phyloP scores from a whole-genome alignment of 2,113 vertebrate genomes.

The Tetraodon nigroviridis region DNA sequence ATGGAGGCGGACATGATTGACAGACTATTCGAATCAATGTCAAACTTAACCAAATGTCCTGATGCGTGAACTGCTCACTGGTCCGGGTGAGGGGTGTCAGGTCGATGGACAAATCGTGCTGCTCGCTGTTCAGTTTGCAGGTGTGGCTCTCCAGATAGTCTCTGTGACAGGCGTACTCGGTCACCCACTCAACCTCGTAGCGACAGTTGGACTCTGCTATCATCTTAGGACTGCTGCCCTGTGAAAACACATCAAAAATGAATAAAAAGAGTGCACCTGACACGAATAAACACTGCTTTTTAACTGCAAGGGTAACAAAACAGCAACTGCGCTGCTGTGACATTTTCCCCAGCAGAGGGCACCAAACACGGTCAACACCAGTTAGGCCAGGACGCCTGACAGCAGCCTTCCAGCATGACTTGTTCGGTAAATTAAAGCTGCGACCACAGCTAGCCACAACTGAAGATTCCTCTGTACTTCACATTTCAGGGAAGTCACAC shows the following conservation, averaged over 20 bases:
- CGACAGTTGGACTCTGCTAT: constrained; percentile 85
- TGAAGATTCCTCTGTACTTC: no score
- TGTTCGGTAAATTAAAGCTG: no score
- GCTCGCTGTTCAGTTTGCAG: constrained; percentile 79
- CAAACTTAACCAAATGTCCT: no score
- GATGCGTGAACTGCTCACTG: constrained; percentile 60
- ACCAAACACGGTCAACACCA: no score
- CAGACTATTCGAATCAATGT: no score
- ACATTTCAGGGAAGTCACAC: no score
- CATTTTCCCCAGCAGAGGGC: no score
- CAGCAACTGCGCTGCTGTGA: no score
- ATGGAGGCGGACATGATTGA: neutral
- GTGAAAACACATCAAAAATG: neutral
- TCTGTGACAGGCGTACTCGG: constrained; percentile 91
- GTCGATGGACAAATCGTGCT: constrained; percentile 86
- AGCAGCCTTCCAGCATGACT: no score
- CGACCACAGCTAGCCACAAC: no score
- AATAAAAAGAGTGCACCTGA: neutral
- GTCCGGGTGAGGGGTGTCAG: constrained; percentile 76
- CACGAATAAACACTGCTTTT: neutral
- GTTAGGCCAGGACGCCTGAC: no score
- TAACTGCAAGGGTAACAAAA: neutral
- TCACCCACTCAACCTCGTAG: constrained; percentile 92
- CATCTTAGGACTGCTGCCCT: constrained; percentile 86
- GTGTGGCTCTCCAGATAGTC: constrained; percentile 86